phyloP scores from a whole-genome alignment of 2,113 vertebrate genomes.

The Echinops telfairi region DNA sequence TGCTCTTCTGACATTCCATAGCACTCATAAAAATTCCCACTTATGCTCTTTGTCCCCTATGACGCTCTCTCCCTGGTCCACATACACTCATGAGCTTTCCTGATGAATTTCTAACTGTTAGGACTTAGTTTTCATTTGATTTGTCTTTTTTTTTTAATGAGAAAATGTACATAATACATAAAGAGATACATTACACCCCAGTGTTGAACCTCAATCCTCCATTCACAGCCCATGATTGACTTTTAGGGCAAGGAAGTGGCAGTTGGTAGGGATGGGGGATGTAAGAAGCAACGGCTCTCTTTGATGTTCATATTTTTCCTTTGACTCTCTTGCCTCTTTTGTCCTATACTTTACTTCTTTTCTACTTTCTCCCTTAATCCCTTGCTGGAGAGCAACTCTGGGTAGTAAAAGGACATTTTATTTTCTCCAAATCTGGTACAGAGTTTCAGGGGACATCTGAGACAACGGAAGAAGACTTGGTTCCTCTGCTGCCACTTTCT shows the following conservation, averaged over 20 bases:
- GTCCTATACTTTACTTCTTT: background rate
- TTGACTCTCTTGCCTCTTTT: background rate
- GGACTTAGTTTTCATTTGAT: background rate
- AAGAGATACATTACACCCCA: background rate
- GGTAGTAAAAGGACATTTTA: background rate
- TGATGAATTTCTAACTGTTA: too few relatives aligned
- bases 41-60: background rate
- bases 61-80: accelerated
- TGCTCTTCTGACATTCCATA: too few relatives aligned
- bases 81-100: background rate
- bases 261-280: accelerated
- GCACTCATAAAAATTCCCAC: background rate
- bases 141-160: too few relatives aligned
- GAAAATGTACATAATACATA: accelerated
- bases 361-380: background rate
- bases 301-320: background rate
- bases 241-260: background rate
- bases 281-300: background rate
- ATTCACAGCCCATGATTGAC: too few relatives aligned
- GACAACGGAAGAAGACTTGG: background rate
- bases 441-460: background rate
- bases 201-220: background rate
- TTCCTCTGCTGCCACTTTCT: too few relatives aligned
- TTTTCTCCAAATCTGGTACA: background rate
- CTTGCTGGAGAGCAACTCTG: background rate